Evolutionary conservation across 2,113 vertebrate genomes (phyloP), one percentile per base, ranked within the genome.

Genomic region (Rhadina sibilatrix): DNA sequence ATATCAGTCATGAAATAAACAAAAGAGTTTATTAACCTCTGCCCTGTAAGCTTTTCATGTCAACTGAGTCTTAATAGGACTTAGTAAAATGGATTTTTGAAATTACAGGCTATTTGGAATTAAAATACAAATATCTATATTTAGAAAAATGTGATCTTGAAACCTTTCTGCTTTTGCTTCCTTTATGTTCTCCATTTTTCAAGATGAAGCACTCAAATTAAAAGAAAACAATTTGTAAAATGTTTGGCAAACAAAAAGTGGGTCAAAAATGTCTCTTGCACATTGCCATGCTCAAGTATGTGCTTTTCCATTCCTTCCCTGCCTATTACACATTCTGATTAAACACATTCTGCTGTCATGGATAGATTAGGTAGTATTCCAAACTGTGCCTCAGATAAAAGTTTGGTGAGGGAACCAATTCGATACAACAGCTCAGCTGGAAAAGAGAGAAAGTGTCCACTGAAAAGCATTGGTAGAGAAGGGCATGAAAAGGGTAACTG

Each of bases 21-120:
- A 83, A 88, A 93, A 88, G 9, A 82, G 65, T 87, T 95, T 82
- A 76, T 95, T 93, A 91, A 95, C 71, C 74, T 83, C 75, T 95
- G 44, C 61, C 63, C 66, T 76, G 27, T 49, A 89, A 87, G 65
- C 56, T 87, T 93, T 84, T 70, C 27, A 68, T 91, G 93, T 93
- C 70, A 85, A 69, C 82, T 69, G 37, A 61, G 49, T 76, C 85
- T 90, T 97, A 95, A 60, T 61, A 66, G 23, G 50, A 71, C 1
- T 95, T 89, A 89, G 25, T 59, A 47, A 44, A 97, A 93, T 74
- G 83, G 83, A 92, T 70, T 93, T 94, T 90, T 89, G 42, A 90
- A 93, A 93, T 88, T 83, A 70, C 50, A 80, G 47, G 23, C 47
- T 80, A 77, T 74, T 74, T 57, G 71, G 71, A 82, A 93, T 69